phyloP scores from a whole-genome alignment of 1,140 invertebrate genomes.

The Brachionus paranguensis region DNA sequence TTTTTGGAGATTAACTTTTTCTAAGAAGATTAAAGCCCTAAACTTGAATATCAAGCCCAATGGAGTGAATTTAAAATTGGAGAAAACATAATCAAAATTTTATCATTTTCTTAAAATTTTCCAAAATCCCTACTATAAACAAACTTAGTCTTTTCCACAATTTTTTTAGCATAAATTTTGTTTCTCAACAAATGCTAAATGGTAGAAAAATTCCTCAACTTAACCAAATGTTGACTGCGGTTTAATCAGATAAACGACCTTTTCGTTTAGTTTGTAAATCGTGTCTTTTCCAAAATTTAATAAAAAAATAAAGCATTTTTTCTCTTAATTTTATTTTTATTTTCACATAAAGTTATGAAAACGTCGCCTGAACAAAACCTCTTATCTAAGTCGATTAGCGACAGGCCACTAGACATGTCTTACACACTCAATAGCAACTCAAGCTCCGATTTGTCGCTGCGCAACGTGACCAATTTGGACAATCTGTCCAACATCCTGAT shows the following conservation, averaged over 20 bases:
- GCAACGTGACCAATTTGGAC: neutral
- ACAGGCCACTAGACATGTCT: neutral
- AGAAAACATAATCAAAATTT: constrained; percentile 26
- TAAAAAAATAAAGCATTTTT: neutral
- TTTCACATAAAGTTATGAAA: neutral
- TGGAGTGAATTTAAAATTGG: neutral
- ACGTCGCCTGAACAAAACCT: neutral
- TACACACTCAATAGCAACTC: constrained; percentile 2
- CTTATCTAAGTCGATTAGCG: neutral
- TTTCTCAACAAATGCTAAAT: constrained; percentile 5
- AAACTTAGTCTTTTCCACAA: neutral
- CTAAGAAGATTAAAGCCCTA: constrained; percentile 20
- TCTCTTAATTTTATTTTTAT: neutral
- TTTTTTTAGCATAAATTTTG: neutral
- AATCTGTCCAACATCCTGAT: neutral
- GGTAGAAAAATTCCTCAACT: neutral
- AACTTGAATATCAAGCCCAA: constrained; percentile 18
- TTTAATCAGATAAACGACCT: constrained; percentile 25
- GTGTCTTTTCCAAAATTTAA: neutral
- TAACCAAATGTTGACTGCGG: constrained; percentile 2
- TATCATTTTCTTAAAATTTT: constrained; percentile 12
- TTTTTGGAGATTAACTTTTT: constrained; percentile 19
- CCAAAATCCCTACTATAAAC: constrained; percentile 11
- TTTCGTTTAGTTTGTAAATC: neutral
- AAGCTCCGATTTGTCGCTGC: neutral